Base-by-base conservation (phyloP, 2,888 invertebrate species). In the Nycteola revayana region DNA sequence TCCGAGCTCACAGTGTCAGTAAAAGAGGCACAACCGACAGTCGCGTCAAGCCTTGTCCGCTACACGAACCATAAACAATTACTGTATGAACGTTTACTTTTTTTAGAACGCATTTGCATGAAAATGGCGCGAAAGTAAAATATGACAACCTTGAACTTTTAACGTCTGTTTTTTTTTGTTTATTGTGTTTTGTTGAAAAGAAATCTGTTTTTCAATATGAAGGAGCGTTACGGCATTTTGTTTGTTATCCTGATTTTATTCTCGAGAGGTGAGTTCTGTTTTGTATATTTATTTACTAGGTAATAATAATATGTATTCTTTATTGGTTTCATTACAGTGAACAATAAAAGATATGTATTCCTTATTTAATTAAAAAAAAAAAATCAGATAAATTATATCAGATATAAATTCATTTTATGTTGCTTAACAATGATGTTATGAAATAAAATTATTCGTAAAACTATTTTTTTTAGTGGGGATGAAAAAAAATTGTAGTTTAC, bases 101-200 rank as follows among this genome's bases (percentile, higher is more conserved):
- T 53, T 60, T 47, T 63, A 41, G 47, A 66, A 61, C 62, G 46
- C 42, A 60, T 69, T 66, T 60, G 47, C 70, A 70, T 59, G 51
- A 57, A 60, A 62, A 56, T 62, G 60, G 60, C 68, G 71, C 69
- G 67, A 65, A 68, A 69, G 54, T 60, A 66, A 53, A 49, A 69
- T 71, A 69, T 73, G 72, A 61, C 60, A 62, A 41, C 54, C 54
- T 62, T 67, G 60, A 64, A 56, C 58, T 58, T 48, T 44, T 47
- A 31, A 29, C 28, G 34, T 46, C 53, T 46, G 42, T 53, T 49
- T 55, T 48, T 57, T 54, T 3, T 21, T 14, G 14, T 14, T 14
- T 7, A 2, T 60, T 58, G 63, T 49, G 53, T 61, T 61, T 68
- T 49, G 31, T 51, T 53, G 39, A 30, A 34, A 54, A 42, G 17